Percentiles rank a stretch among this genome's conserved stretches.
Conservation (phyloP, 2,888 invertebrate species). For the Petrolisthes manimaculis region DNA sequence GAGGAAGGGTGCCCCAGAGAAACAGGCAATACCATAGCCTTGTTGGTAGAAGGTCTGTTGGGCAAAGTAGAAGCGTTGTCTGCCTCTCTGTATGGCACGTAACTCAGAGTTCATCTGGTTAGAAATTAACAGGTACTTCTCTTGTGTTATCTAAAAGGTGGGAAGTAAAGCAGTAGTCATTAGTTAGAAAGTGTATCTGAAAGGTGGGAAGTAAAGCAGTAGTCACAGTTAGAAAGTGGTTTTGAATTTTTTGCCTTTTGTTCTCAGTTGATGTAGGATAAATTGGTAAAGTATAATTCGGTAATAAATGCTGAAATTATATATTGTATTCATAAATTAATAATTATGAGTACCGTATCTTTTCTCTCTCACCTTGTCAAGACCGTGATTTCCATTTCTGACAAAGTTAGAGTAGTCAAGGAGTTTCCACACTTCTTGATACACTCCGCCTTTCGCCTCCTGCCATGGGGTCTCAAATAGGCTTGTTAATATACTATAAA, state of each 20-base stretch:
- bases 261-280: not conserved
- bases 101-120: conserved; percentile 28
- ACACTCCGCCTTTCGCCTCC: conserved; percentile 30
- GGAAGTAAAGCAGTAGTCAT: not conserved
- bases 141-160: conserved; percentile 16
- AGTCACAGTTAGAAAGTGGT: not conserved
- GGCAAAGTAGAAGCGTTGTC: conserved; percentile 28
- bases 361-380: conserved; percentile 20
- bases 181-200: not conserved
- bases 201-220: not conserved
- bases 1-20: conserved; percentile 40
- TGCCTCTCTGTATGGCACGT: conserved; percentile 35
- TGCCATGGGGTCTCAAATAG: not conserved
- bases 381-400: conserved; percentile 1
- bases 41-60: conserved; percentile 42
- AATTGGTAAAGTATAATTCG: not conserved
- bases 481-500: too few relatives aligned
- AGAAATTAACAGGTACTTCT: conserved; percentile 35
- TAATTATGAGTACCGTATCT: not conserved
- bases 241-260: not conserved
- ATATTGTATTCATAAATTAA: not conserved
- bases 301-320: not conserved
- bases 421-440: conserved; percentile 28
- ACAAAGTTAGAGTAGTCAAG: conserved; percentile 27
- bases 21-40: conserved; percentile 37